Conservation (phyloP, 1,140 invertebrate genomes). For the Cydia amplana region DNA sequence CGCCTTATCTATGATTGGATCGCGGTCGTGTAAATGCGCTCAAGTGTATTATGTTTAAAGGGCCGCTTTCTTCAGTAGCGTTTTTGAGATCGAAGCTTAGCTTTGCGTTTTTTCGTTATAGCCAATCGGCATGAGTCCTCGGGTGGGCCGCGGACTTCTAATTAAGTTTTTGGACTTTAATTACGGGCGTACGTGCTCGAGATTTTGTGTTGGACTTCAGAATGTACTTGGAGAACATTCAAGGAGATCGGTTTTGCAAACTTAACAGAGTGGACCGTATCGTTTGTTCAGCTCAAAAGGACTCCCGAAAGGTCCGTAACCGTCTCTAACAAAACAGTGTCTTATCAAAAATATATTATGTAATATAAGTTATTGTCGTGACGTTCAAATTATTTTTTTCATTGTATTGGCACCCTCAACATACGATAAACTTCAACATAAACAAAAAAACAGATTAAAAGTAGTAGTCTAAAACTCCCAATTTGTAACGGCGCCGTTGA, state of each 20-base stretch:
- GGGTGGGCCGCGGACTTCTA: conserved; percentile 33
- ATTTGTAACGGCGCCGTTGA: conserved; percentile 32
- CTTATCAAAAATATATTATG: too few species aligned
- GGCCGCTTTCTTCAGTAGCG: conserved; percentile 70
- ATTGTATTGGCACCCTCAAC: not conserved
- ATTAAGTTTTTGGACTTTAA: conserved; percentile 21
- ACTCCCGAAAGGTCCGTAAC: not conserved
- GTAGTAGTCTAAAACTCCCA: conserved; percentile 18
- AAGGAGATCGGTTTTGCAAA: not conserved
- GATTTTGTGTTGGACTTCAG: not conserved
- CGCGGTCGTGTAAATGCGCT: conserved; percentile 74
- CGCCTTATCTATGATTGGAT: conserved; percentile 77
- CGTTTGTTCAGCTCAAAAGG: not conserved
- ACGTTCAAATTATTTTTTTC: too few species aligned
- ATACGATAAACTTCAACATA: not conserved
- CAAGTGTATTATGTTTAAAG: conserved; percentile 67
- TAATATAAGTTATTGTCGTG: too few species aligned
- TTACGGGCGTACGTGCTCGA: conserved; percentile 25
- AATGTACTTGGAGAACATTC: not conserved
- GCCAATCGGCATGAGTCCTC: conserved; percentile 33
- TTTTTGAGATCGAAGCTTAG: conserved; percentile 58
- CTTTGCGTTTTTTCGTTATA: conserved; percentile 45
- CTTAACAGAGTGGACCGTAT: not conserved
- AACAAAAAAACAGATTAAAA: conserved; percentile 20
- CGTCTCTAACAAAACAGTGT: too few species aligned